These are phyloP conservation scores for Egretta garzetta DNA, from an alignment of 2,113 vertebrate species.

Conservation along the genomic window DNA sequence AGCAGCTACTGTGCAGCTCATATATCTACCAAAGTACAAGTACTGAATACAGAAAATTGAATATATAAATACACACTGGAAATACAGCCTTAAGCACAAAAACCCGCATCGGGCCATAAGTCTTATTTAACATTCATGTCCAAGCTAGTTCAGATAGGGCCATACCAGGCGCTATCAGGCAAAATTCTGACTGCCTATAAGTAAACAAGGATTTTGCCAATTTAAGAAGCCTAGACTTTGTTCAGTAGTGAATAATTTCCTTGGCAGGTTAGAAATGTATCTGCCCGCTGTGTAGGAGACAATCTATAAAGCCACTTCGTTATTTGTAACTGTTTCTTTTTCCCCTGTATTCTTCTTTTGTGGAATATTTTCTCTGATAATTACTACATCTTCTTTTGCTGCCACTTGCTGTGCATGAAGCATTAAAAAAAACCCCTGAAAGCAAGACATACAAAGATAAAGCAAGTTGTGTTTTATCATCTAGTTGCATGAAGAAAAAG, in stretches of 20 bases:
- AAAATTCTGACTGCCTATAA: neutral
- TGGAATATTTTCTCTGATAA: neutral
- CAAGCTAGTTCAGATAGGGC: neutral
- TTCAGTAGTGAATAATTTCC: neutral
- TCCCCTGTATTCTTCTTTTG: neutral
- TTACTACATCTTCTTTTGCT: neutral
- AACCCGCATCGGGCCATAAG: neutral
- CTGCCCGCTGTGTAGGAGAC: neutral
- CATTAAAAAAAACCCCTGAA: neutral
- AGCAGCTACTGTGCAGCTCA: neutral
- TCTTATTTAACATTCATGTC: neutral
- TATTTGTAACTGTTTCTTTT: neutral
- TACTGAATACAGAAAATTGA: neutral
- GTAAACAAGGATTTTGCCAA: neutral
- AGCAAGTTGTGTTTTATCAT: neutral
- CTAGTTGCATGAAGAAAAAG: neutral
- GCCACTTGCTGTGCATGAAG: neutral
- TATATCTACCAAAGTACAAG: neutral
- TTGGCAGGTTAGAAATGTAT: neutral
- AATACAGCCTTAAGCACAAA: neutral
- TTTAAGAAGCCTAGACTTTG: neutral
- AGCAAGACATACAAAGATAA: neutral
- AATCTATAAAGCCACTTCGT: neutral
- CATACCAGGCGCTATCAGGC: neutral
- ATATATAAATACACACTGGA: neutral